Percentiles rank a stretch among this genome's conserved stretches.
These are phyloP conservation scores for Styela clava DNA, from an alignment of 23 tunicate species.

Conservation along the genomic window DNA sequence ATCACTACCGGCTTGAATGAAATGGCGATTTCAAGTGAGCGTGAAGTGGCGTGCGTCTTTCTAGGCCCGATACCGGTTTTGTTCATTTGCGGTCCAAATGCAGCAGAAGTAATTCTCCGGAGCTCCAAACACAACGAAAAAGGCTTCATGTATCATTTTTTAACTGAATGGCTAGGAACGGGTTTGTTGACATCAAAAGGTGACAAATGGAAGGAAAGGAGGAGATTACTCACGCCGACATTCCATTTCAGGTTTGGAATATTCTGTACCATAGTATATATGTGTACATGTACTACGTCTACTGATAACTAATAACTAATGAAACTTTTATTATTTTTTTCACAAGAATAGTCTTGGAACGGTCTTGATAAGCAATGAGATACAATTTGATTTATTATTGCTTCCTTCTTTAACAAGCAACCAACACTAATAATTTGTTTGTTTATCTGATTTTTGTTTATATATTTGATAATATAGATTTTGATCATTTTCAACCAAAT, in stretches of 20 bases:
- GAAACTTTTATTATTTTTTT: no score
- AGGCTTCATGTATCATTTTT: constrained; percentile 8
- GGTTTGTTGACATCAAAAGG: constrained; percentile 27
- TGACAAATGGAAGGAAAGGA: constrained; percentile 17
- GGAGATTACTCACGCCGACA: constrained; percentile 27
- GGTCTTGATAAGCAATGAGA: no score
- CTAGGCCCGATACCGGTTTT: constrained; percentile 17
- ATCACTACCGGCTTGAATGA: constrained; percentile 7
- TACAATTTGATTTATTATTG: no score
- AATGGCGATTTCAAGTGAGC: constrained; percentile 1
- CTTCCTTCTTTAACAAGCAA: no score
- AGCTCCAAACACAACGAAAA: constrained; percentile 27
- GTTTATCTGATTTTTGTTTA: no score
- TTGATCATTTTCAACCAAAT: no score
- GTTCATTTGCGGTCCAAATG: constrained; percentile 14
- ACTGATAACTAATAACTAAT: neutral
- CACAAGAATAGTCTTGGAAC: no score
- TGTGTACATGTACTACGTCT: no score
- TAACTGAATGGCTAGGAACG: constrained; percentile 14
- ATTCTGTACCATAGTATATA: no score
- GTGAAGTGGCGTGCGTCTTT: neutral
- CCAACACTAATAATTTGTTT: no score
- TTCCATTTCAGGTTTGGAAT: constrained; percentile 35
- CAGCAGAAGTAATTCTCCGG: constrained; percentile 27
- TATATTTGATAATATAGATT: no score